phyloP scores from a whole-genome alignment of 2,888 invertebrate genomes.

The Xanthia togata region DNA sequence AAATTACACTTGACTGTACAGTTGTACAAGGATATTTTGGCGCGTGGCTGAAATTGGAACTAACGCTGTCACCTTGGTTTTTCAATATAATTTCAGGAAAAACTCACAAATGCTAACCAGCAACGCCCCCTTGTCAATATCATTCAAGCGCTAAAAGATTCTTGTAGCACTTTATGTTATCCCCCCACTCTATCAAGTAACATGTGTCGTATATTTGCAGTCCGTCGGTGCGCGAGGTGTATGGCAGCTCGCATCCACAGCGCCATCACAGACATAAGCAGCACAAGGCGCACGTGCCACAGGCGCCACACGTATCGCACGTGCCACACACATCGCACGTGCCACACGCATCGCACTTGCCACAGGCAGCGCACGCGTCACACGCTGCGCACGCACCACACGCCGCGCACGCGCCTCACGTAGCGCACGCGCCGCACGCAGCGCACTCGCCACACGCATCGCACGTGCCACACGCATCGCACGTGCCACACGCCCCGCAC shows the following conservation, averaged over 20 bases:
- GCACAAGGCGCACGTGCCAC: conserved; percentile 52
- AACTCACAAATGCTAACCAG: not conserved
- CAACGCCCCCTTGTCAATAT: not conserved
- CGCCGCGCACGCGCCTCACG: not conserved
- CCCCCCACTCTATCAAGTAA: not conserved
- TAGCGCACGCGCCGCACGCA: conserved; percentile 18
- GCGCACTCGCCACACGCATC: conserved; percentile 7
- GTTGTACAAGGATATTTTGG: not conserved
- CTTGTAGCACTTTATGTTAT: not conserved
- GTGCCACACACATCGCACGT: not conserved
- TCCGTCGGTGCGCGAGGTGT: conserved; percentile 84
- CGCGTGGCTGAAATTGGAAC: not conserved
- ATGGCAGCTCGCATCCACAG: conserved; percentile 85
- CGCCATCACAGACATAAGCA: conserved; percentile 78
- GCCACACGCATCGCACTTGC: not conserved
- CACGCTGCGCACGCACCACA: conserved; percentile 7
- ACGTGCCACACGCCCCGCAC: conserved; percentile 34
- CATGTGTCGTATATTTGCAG: conserved; percentile 70
- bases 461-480: conserved; percentile 23
- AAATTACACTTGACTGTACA: too few species aligned
- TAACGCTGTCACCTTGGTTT: not conserved
- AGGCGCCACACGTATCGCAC: not conserved
- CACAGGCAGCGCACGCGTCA: not conserved
- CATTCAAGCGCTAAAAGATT: not conserved
- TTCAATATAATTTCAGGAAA: not conserved